These are phyloP conservation scores for Hypercompe scribonia DNA, from an alignment of 2,888 invertebrate genomes.

Conservation along the genomic window DNA sequence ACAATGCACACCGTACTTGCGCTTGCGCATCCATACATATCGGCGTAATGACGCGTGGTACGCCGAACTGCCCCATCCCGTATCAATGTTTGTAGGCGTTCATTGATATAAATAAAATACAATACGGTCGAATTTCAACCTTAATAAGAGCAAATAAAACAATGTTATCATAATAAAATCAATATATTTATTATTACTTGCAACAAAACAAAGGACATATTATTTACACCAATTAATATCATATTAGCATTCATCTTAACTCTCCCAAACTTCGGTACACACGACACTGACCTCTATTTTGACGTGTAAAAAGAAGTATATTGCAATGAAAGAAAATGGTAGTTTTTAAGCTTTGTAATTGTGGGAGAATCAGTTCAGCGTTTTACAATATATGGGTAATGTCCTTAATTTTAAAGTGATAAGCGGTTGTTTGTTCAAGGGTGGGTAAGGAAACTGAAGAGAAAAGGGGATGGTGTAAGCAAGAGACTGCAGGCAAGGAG, in stretches of 20 bases:
- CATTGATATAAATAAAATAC: not conserved
- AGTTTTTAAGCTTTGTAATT: not conserved
- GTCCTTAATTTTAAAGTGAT: not conserved
- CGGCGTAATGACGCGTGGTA: too few species aligned
- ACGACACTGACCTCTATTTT: conserved; percentile 12
- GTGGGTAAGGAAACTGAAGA: not conserved
- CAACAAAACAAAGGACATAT: conserved; percentile 60
- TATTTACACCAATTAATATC: conserved; percentile 61
- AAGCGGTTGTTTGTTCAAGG: not conserved
- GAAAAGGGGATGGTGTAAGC: not conserved
- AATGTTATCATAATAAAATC: conserved; percentile 47
- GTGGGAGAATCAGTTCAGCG: not conserved
- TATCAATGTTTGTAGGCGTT: too few species aligned
- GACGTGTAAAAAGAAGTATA: not conserved
- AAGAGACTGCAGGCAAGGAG: not conserved
- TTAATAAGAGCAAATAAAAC: conserved; percentile 31
- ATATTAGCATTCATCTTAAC: conserved; percentile 49
- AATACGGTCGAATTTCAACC: not conserved
- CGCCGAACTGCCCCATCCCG: not conserved
- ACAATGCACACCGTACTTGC: not conserved
- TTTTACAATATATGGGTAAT: not conserved
- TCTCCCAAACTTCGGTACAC: conserved; percentile 38
- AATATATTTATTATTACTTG: conserved; percentile 55
- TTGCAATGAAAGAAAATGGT: not conserved
- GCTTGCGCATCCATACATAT: too few species aligned